phyloP scores from a whole-genome alignment of 2,113 vertebrate genomes.

The Clarias gariepinus region DNA sequence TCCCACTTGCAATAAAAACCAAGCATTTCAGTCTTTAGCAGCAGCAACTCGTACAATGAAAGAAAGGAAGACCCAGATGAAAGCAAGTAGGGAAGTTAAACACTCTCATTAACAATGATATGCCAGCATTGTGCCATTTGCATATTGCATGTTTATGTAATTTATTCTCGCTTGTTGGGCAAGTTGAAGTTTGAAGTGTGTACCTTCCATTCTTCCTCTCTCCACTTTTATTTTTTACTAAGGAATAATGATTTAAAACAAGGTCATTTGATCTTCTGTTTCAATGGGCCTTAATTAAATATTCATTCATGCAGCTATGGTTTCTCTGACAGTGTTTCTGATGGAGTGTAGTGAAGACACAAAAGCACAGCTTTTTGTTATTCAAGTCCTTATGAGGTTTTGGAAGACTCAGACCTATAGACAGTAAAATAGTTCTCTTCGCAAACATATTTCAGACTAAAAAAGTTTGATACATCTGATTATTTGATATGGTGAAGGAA shows the following conservation, averaged over 20 bases:
- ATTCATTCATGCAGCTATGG: constrained; percentile 77
- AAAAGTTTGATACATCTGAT: constrained; percentile 6
- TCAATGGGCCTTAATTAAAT: constrained; percentile 80
- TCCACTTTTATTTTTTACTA: constrained; percentile 72
- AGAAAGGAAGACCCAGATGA: constrained; percentile 54
- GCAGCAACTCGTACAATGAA: constrained; percentile 47
- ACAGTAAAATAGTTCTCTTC: constrained; percentile 66
- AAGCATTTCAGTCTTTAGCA: constrained; percentile 40
- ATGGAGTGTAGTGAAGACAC: constrained; percentile 70
- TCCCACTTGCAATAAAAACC: constrained; percentile 40
- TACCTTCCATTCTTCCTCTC: constrained; percentile 62
- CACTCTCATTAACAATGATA: constrained; percentile 58
- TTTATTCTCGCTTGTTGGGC: constrained; percentile 64
- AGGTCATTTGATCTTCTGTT: constrained; percentile 79
- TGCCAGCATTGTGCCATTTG: constrained; percentile 58
- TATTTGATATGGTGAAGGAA: not conserved
- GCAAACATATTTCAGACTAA: not conserved
- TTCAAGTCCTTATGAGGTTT: constrained; percentile 60
- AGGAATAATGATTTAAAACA: constrained; percentile 77
- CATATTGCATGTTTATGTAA: constrained; percentile 63
- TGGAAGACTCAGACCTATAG: constrained; percentile 64
- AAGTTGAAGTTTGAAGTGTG: constrained; percentile 68
- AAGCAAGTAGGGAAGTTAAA: constrained; percentile 66
- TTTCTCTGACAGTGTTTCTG: constrained; percentile 71
- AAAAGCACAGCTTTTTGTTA: constrained; percentile 76